Conservation (phyloP, 2,113 vertebrate genomes). For the Scopus umbretta region DNA sequence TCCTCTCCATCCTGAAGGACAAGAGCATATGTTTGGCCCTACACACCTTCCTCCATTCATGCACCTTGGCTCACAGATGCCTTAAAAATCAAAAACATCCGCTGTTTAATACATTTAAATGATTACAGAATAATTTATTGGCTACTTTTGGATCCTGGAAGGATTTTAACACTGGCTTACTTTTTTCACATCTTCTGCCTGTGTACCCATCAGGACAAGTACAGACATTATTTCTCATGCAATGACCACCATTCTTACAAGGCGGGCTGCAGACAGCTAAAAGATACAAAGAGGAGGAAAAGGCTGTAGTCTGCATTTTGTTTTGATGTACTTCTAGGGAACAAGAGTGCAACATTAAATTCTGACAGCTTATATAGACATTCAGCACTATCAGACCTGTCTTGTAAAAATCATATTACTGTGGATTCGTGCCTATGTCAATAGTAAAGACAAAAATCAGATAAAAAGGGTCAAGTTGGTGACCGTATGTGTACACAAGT, state of each 20-base stretch:
- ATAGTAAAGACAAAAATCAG: too few relatives aligned
- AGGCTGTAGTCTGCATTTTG: not conserved
- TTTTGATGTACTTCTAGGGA: not conserved
- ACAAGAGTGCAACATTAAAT: not conserved
- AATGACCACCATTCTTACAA: conserved; percentile 90
- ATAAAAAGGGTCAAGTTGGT: too few relatives aligned
- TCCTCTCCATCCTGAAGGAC: conserved; percentile 88
- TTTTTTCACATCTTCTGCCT: conserved; percentile 87
- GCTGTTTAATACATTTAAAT: not conserved
- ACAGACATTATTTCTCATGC: conserved; percentile 88
- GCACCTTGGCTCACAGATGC: conserved; percentile 88
- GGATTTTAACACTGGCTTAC: conserved; percentile 70
- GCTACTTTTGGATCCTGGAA: not conserved
- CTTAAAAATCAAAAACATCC: conserved; percentile 60
- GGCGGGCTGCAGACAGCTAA: conserved; percentile 87
- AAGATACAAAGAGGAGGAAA: not conserved
- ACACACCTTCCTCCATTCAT: conserved; percentile 91
- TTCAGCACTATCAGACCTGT: not conserved
- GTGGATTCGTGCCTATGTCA: not conserved
- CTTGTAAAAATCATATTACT: not conserved
- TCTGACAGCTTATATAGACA: not conserved
- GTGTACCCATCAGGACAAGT: conserved; percentile 83
- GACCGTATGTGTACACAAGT: too few relatives aligned
- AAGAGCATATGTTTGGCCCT: conserved; percentile 84
- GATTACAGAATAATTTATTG: not conserved